phyloP scores from a whole-genome alignment of 1,140 invertebrate genomes.

The Meloidogyne chitwoodi region DNA sequence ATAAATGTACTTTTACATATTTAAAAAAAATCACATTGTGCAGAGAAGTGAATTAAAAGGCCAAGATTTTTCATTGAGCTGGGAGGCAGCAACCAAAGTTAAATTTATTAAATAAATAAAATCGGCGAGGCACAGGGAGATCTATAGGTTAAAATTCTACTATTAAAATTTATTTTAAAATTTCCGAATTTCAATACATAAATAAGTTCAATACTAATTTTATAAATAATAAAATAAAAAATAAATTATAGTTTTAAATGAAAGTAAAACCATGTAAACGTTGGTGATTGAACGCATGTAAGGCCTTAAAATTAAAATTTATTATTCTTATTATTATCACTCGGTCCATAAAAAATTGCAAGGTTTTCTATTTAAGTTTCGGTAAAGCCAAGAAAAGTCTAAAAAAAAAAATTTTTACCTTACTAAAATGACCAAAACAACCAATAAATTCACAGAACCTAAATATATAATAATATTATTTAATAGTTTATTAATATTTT shows the following conservation, averaged over 20 bases:
- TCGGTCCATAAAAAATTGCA: too few species aligned
- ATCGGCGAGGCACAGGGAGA: conserved; percentile 56
- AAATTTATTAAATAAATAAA: conserved; percentile 57
- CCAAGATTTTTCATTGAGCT: conserved; percentile 58
- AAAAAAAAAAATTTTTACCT: neutral
- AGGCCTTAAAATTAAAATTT: conserved; percentile 19
- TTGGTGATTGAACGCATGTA: conserved; percentile 60
- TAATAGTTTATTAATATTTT: neutral
- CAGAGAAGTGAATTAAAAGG: conserved; percentile 54
- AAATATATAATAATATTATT: neutral
- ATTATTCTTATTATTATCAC: too few species aligned
- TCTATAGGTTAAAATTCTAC: conserved; percentile 44
- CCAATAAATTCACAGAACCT: conserved; percentile 48
- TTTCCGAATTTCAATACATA: too few species aligned
- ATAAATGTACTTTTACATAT: neutral
- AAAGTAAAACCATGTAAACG: conserved; percentile 48
- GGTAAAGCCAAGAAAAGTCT: too few species aligned
- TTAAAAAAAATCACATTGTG: conserved; percentile 31
- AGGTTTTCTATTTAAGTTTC: too few species aligned
- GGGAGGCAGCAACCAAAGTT: conserved; percentile 56
- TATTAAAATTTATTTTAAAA: too few species aligned
- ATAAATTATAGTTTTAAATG: too few species aligned
- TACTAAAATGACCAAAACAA: conserved; percentile 50
- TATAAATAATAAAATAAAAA: too few species aligned
- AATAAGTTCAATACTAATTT: too few species aligned